A percentile compares a stretch with the other conserved stretches of the same genome.
These are phyloP conservation scores for Todiramphus saurophagus DNA, from an alignment of 2,113 vertebrate genomes.

Conservation along the genomic window DNA sequence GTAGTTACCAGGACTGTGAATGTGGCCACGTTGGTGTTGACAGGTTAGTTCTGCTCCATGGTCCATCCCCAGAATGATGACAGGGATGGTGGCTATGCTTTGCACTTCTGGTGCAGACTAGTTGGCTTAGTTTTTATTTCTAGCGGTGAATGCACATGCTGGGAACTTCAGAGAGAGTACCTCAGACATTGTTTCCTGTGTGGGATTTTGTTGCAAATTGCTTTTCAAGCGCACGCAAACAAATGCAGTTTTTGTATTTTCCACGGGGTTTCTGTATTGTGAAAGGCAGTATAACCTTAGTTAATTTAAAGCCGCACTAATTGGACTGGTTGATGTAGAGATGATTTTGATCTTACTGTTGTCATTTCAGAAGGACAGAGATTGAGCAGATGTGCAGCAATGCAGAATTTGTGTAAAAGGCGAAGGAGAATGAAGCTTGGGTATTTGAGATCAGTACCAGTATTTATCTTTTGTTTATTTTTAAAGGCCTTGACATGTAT, in stretches of 20 bases:
- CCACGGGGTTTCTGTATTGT: not conserved
- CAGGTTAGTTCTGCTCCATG: not conserved
- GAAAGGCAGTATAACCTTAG: not conserved
- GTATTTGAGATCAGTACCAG: not conserved
- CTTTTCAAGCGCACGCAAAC: not conserved
- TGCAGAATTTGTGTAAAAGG: not conserved
- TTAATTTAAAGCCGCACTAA: not conserved
- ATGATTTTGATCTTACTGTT: not conserved
- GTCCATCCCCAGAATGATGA: not conserved
- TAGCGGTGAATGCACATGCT: not conserved
- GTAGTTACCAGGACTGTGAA: not conserved
- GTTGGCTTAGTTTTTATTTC: not conserved
- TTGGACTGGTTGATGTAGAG: not conserved
- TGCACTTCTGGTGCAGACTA: not conserved
- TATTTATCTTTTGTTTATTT: not conserved
- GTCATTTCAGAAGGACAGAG: not conserved
- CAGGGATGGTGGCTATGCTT: not conserved
- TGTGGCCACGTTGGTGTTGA: not conserved
- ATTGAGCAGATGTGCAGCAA: not conserved
- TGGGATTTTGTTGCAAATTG: not conserved
- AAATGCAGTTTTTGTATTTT: not conserved
- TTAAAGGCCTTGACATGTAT: not conserved
- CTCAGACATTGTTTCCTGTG: slow-evolving; percentile 6
- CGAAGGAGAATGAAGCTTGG: not conserved
- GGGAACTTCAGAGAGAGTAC: not conserved